phyloP scores from a whole-genome alignment of 2,888 invertebrate genomes.

The Eupithecia abbreviata region DNA sequence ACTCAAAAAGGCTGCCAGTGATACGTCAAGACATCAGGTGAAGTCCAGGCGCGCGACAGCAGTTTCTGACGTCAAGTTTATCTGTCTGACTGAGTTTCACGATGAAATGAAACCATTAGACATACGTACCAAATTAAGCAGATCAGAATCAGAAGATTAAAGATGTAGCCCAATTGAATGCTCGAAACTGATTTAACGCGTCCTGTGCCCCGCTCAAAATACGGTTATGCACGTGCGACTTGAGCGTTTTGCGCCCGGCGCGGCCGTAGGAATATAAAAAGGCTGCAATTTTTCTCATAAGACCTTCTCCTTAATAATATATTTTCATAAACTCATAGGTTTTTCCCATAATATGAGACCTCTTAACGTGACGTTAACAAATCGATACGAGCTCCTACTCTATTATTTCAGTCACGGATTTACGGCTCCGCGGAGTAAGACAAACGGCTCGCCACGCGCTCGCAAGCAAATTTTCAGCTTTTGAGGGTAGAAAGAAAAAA shows the following conservation, averaged over 20 bases:
- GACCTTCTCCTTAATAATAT: too few relatives aligned
- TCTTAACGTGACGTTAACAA: neutral
- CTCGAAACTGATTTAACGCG: neutral
- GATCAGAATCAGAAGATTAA: neutral
- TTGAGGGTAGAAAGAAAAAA: conserved; percentile 45
- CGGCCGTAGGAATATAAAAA: neutral
- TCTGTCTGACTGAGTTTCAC: neutral
- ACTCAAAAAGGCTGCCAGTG: neutral
- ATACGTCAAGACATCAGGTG: neutral
- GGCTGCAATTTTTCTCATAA: too few relatives aligned
- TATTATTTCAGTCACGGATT: conserved; percentile 73
- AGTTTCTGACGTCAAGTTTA: neutral
- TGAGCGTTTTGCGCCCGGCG: too few relatives aligned
- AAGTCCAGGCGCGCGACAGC: neutral
- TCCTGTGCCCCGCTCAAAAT: too few relatives aligned
- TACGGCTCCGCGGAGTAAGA: conserved; percentile 62
- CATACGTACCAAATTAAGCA: neutral
- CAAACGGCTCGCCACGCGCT: conserved; percentile 62
- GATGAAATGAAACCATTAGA: neutral
- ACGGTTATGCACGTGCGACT: neutral
- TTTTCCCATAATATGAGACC: neutral
- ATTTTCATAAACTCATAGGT: too few relatives aligned
- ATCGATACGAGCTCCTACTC: conserved; percentile 24
- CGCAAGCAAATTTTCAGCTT: conserved; percentile 63
- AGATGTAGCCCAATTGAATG: neutral